Conservation (phyloP, 2,113 vertebrate genomes). For the Origma solitaria region DNA sequence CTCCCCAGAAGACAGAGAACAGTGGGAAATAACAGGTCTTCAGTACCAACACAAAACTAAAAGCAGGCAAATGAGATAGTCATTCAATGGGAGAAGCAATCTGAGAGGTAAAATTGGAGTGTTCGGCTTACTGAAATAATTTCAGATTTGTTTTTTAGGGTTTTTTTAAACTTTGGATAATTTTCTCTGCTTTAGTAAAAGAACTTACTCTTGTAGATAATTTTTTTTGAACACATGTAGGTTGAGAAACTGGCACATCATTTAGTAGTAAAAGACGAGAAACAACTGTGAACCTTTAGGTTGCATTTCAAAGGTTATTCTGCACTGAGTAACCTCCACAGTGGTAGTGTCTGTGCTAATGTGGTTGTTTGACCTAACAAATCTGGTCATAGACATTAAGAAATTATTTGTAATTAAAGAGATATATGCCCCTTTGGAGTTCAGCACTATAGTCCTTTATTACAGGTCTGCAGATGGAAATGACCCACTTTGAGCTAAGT, state of each 20-base stretch:
- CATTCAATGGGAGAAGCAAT: background rate
- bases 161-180: background rate
- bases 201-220: background rate
- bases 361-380: background rate
- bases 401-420: background rate
- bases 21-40: background rate
- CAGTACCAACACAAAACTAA: background rate
- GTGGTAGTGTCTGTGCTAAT: background rate
- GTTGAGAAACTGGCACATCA: background rate
- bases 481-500: background rate
- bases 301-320: background rate
- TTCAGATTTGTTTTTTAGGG: background rate
- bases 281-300: background rate
- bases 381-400: background rate
- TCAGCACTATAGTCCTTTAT: background rate
- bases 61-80: background rate
- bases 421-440: background rate
- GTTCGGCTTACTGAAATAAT: background rate
- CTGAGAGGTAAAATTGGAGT: background rate
- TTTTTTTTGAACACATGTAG: background rate
- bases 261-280: background rate
- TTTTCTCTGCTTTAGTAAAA: background rate
- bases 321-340: background rate
- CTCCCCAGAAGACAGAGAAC: background rate
- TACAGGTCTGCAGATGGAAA: background rate